Base-by-base conservation (phyloP, 2,888 invertebrate species). In the Nomada lathburiana region DNA sequence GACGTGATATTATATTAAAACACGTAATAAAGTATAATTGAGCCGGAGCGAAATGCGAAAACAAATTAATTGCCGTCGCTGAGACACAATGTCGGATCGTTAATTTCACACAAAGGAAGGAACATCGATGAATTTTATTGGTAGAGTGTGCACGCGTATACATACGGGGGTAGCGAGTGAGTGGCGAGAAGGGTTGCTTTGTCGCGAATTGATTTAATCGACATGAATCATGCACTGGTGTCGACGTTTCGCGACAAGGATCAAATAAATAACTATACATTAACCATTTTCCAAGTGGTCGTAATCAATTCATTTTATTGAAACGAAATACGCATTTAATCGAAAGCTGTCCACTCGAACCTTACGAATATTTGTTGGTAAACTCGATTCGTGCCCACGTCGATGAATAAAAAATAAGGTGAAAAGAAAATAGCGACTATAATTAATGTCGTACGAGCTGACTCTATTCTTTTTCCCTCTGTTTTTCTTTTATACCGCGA, bases 41-140 rank as follows among this genome's bases (percentile, higher is more conserved):
- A 64, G 69, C 53, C 63, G 26, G 42, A n/a, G 4, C 36, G 20
- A 69, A 52, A 64, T 64, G 47, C 73, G 53, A 73, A 72, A 78
- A 64, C 59, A 78, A 78, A 81, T 77, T 77, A 77, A 81, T 81
- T 59, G 78, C 42, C 64, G 23, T 7, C 59, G 68, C 44, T 13
- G 64, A 26, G 57, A 62, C 26, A 67, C 55, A 60, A 65, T 75
- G 62, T 62, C 59, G 71, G 44, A 63, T 63, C 64, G 60, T 80
- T 80, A 80, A 80, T 77, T 77, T 68, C 67, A 13, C 60, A 47
- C 67, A 62, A 60, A 70, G 53, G 36, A 60, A 50, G 26, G 3
- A 53, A 42, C 53, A 50, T 73, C 69, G 76, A 23, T 52, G 62
- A 68, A 59, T 80, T 65, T 62, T 42, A 71, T 80, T 72, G 47